These are phyloP conservation scores for Cynoglossus semilaevis DNA, from an alignment of 2,113 vertebrate species.

Conservation along the genomic window DNA sequence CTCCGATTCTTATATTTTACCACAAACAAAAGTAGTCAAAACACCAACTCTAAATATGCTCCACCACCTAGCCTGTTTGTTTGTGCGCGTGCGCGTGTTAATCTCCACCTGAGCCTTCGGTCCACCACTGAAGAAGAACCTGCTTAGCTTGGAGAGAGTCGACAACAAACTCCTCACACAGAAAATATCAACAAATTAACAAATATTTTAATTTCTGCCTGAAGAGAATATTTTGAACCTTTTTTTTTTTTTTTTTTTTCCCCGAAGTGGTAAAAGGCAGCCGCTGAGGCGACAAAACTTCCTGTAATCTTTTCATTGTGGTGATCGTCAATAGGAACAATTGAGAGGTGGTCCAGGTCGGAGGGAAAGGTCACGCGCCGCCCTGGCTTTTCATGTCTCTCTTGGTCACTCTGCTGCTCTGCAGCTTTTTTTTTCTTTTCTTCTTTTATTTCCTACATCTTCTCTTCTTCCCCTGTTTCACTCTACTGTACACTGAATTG, in stretches of 20 bases:
- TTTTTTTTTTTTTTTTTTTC: too few species aligned
- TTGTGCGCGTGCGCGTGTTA: slow-evolving; percentile 38
- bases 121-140: slow-evolving; percentile 60
- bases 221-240: too few species aligned
- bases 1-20: too few species aligned
- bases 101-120: slow-evolving; percentile 58
- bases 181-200: too few species aligned
- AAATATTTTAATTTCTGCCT: too few species aligned
- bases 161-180: too few species aligned
- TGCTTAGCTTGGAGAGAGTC: slow-evolving; percentile 65
- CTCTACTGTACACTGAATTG: slow-evolving; percentile 29
- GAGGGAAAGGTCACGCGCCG: slow-evolving; percentile 31
- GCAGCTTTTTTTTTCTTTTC: too few species aligned
- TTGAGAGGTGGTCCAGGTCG: slow-evolving; percentile 40
- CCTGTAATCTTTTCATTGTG: slow-evolving; percentile 56
- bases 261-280: slow-evolving; percentile 15
- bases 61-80: not conserved
- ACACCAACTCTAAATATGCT: too few species aligned
- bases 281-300: slow-evolving; percentile 60
- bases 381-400: slow-evolving; percentile 18
- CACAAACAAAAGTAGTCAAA: too few species aligned
- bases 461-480: slow-evolving; percentile 3
- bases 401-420: slow-evolving; percentile 31
- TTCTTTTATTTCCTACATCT: slow-evolving; percentile 14
- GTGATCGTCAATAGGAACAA: slow-evolving; percentile 74